Percentiles rank a stretch among this genome's conserved stretches.
Evolutionary conservation across 2,888 invertebrate species (phyloP).

Genomic region (Lucinisca nassula): DNA sequence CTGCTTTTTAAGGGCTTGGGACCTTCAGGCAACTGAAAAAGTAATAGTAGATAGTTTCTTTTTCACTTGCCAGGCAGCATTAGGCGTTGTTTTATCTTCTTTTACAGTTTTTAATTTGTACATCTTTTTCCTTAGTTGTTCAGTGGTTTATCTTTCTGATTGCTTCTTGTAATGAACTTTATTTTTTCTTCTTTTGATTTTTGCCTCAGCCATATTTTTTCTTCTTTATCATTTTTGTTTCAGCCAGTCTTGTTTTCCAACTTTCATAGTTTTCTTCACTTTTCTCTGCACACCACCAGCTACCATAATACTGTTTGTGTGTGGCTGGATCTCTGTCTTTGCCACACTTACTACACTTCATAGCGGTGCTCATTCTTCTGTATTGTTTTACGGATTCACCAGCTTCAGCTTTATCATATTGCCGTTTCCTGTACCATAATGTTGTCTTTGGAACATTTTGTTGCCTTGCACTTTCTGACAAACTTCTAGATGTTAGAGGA

Average conservation of each 20-base stretch:
- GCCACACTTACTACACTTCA: neutral
- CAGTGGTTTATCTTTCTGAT: no score
- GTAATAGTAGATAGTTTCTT: no score
- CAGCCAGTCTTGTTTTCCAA: neutral
- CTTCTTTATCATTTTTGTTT: neutral
- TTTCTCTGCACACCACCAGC: constrained; percentile 25
- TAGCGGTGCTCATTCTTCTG: neutral
- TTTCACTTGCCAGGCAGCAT: no score
- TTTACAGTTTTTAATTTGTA: no score
- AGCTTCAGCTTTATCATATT: neutral
- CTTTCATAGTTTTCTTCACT: neutral
- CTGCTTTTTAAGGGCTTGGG: no score
- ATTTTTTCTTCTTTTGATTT: no score
- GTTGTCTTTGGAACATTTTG: neutral
- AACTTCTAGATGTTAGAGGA: neutral
- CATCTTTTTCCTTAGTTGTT: no score
- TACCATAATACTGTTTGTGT: constrained; percentile 34
- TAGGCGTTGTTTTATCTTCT: no score
- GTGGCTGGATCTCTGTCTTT: neutral
- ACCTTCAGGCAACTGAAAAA: no score
- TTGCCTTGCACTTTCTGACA: neutral
- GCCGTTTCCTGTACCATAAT: constrained; percentile 20
- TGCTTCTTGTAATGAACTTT: no score
- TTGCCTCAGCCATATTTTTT: no score
- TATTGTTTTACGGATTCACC: constrained; percentile 6